phyloP scores from a whole-genome alignment of 2,888 invertebrate species.

The Epistrophella euchroma region DNA sequence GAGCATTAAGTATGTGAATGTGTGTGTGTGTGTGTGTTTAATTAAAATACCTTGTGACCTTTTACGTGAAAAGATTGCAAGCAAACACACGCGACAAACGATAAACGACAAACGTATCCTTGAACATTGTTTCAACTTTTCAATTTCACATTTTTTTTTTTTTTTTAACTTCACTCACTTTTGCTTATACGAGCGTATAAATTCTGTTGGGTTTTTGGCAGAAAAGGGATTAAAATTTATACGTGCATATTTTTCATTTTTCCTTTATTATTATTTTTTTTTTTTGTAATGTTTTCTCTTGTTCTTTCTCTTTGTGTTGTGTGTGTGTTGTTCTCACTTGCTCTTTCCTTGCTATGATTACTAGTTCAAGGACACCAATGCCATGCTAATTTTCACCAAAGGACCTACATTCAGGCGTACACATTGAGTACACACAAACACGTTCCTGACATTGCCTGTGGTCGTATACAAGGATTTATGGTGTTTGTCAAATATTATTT shows the following conservation, averaged over 20 bases:
- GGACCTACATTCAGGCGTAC: conserved; percentile 70
- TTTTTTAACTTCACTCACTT: conserved; percentile 43
- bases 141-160: conserved; percentile 23
- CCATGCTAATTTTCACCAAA: conserved; percentile 75
- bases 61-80: conserved; percentile 56
- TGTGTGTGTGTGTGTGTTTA: conserved; percentile 59
- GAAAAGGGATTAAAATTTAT: conserved; percentile 69
- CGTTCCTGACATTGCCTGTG: conserved; percentile 52
- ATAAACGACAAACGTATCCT: conserved; percentile 64
- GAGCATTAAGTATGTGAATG: conserved; percentile 28
- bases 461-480: conserved; percentile 48
- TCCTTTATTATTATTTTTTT: conserved; percentile 27
- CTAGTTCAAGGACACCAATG: conserved; percentile 76
- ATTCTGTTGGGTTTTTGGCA: conserved; percentile 5
- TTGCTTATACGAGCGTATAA: conserved; percentile 40
- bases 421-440: conserved; percentile 50
- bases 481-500: conserved; percentile 51
- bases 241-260: conserved; percentile 50
- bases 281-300: conserved; percentile 18
- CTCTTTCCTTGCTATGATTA: conserved; percentile 72
- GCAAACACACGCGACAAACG: conserved; percentile 35
- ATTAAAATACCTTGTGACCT: conserved; percentile 76
- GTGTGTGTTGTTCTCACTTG: conserved; percentile 60
- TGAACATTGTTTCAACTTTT: conserved; percentile 72
- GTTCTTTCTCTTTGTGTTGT: conserved; percentile 35